Base-by-base conservation (phyloP, 2,797 vertebrate species). In the Percopsis omiscomaycus region DNA sequence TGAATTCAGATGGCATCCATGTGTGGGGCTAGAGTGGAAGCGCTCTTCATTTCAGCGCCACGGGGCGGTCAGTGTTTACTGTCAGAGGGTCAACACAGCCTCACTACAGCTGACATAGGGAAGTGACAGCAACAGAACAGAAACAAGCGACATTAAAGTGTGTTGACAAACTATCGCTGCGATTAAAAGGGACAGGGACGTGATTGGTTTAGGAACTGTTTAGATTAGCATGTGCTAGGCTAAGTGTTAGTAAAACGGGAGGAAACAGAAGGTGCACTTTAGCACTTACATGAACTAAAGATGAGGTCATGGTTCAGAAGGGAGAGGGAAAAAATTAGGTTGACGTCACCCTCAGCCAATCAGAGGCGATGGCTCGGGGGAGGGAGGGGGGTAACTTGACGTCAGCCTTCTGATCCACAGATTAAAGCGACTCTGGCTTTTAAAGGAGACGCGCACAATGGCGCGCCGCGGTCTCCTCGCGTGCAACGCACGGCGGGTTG, bases 311-410 rank as follows among this genome's bases (percentile, higher is more conserved):
- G 92, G 92, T 89, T 90, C 88, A 86, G 86, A 32, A 68, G 63
- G 73, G 75, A 71, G 86, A 73, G 80, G 22, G 16, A 9, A 10
- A 71, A 88, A 91, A 75, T 82, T 73, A 79, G 74, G 90, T 89
- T 96, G 93, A 96, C 95, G 95, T 97, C 95, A 98, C 84, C 90
- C 68, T 58, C 85, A 96, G 89, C 96, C 96, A 97, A 98, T 96
- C 91, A 93, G 91, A 86, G 84, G 63, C 58, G 73, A 72, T 64
- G 69, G 89, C 89, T 92, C 88, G 68, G 81, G 89, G 91, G 85
- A 71, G 89, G 75, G 84, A 73, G 55, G 13, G 37, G 9, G 37
- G 37, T 10, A 8, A 9, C 1, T 42, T 95, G 92, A 96, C 95
- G 94, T 96, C 92, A 94, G 85, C 84, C 56, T 79, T 74, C 77